Conservation (phyloP, 2,797 vertebrate genomes). For the Paguma larvata region DNA sequence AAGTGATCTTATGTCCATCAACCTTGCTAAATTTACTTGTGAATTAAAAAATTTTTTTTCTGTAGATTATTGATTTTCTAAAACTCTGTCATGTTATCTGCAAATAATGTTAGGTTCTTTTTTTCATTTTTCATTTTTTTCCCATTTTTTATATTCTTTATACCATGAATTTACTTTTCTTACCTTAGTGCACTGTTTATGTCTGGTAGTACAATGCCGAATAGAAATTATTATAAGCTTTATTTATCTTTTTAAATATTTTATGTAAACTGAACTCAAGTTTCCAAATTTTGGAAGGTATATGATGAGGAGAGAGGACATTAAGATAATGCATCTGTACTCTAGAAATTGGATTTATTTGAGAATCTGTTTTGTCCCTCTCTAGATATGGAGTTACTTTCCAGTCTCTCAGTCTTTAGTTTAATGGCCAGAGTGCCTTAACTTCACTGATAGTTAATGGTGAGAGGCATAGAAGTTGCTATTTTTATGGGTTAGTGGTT, state of each 20-base stretch:
- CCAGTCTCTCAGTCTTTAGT: neutral
- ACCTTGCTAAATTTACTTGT: neutral
- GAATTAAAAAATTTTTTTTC: neutral
- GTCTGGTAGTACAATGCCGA: neutral
- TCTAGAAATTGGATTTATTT: neutral
- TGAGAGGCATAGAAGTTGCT: neutral
- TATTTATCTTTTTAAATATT: neutral
- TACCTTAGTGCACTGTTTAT: neutral
- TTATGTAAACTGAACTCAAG: neutral
- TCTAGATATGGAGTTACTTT: neutral
- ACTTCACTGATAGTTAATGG: neutral
- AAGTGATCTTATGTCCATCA: neutral
- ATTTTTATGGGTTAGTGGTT: neutral
- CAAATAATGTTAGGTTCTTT: neutral
- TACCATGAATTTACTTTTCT: neutral
- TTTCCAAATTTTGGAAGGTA: neutral
- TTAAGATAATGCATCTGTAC: neutral
- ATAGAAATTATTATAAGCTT: neutral
- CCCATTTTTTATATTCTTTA: neutral
- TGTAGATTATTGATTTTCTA: conserved; percentile 1
- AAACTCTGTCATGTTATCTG: neutral
- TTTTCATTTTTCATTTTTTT: neutral
- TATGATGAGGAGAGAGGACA: neutral
- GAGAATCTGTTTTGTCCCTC: neutral
- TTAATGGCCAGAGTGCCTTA: neutral